Evolutionary conservation across 2,888 invertebrate genomes (phyloP).

Genomic region (Stenolophus ochropezus): DNA sequence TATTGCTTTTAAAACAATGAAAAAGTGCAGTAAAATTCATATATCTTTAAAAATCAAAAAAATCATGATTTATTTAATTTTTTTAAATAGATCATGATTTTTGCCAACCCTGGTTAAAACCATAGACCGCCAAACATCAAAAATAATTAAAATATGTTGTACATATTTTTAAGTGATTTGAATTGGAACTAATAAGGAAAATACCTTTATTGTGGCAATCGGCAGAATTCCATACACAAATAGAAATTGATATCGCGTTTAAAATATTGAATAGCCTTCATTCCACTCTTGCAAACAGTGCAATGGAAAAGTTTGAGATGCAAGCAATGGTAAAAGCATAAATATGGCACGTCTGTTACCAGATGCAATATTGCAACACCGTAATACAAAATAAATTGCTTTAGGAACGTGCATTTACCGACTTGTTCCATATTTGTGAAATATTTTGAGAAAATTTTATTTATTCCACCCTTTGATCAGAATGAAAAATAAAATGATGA

Average conservation of each 20-base stretch:
- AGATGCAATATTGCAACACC: neutral
- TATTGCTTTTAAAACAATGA: too few species aligned
- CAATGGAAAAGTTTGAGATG: neutral
- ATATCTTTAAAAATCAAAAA: too few species aligned
- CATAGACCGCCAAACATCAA: too few species aligned
- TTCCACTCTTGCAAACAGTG: neutral
- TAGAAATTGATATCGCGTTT: neutral
- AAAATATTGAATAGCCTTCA: neutral
- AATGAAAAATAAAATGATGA: conserved; percentile 2
- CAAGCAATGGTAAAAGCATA: neutral
- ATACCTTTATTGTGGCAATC: neutral
- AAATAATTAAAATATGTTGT: too few species aligned
- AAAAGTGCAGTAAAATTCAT: too few species aligned
- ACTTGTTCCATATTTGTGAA: conserved; percentile 1
- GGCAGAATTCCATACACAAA: neutral
- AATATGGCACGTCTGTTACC: neutral
- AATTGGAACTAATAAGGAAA: too few species aligned
- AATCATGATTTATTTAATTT: too few species aligned
- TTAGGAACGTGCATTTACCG: neutral
- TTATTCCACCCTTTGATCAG: neutral
- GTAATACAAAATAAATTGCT: conserved; percentile 11
- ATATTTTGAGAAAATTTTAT: conserved; percentile 25
- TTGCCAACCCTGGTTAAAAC: too few species aligned
- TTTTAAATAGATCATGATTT: too few species aligned
- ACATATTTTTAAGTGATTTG: too few species aligned